Conservation (phyloP, 1,140 invertebrate genomes). For the Heliconius eleuchia region DNA sequence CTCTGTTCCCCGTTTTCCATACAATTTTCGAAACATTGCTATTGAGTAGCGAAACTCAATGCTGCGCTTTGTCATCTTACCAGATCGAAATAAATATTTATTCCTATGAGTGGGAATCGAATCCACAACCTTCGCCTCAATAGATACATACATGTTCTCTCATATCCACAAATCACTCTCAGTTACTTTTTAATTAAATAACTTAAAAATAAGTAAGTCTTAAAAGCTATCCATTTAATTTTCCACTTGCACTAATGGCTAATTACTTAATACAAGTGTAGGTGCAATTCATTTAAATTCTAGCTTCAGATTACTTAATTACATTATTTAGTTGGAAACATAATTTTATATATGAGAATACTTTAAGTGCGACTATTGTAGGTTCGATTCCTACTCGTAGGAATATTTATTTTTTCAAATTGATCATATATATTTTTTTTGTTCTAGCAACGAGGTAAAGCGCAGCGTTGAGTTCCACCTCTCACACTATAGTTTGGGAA, state of each 20-base stretch:
- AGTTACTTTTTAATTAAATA: not conserved
- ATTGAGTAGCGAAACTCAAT: too few species aligned
- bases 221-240: not conserved
- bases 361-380: not conserved
- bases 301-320: not conserved
- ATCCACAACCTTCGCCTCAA: too few species aligned
- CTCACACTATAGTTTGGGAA: not conserved
- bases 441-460: not conserved
- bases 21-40: too few species aligned
- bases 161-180: not conserved
- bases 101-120: too few species aligned
- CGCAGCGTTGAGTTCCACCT: not conserved
- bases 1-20: too few species aligned
- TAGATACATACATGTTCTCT: not conserved
- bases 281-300: slow-evolving; percentile 6
- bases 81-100: too few species aligned
- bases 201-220: not conserved
- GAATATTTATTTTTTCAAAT: too few species aligned
- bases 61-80: too few species aligned
- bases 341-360: not conserved
- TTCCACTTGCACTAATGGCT: slow-evolving; percentile 6
- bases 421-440: too few species aligned
- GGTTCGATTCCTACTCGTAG: not conserved
- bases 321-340: not conserved
- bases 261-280: slow-evolving; percentile 6